Conservation (phyloP, 2,113 vertebrate species). For the Trichechus manatus region DNA sequence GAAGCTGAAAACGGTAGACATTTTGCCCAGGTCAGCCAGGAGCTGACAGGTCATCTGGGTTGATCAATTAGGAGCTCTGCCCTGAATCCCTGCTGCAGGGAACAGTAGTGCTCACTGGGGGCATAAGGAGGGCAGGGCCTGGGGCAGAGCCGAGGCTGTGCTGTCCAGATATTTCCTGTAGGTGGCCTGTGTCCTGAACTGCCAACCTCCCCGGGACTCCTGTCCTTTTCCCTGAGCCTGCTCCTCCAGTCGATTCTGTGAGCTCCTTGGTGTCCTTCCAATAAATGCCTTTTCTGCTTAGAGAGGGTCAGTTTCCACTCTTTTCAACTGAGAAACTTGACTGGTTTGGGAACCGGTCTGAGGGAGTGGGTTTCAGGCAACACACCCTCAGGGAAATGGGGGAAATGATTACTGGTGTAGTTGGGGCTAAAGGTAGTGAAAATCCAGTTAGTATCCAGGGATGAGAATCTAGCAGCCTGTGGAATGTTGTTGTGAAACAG, state of each 20-base stretch:
- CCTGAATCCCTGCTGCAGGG: not conserved
- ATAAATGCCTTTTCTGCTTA: constrained; percentile 32
- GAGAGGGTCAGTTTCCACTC: not conserved
- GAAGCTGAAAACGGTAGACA: not conserved
- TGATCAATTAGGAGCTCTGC: not conserved
- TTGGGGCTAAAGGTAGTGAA: not conserved
- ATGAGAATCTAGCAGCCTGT: not conserved
- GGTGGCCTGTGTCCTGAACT: not conserved
- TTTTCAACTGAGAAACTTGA: constrained; percentile 25
- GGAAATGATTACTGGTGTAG: not conserved
- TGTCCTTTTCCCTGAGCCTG: not conserved
- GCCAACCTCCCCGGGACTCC: not conserved
- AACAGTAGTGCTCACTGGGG: accelerated
- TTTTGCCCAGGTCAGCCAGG: not conserved
- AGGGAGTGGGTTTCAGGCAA: not conserved
- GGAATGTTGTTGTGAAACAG: constrained; percentile 46
- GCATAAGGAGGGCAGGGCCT: accelerated
- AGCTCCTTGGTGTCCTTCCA: constrained; percentile 36
- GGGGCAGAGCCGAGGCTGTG: not conserved
- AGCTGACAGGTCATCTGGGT: not conserved
- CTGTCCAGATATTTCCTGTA: not conserved
- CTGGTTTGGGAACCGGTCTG: not conserved
- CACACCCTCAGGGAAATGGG: not conserved
- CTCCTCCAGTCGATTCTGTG: not conserved
- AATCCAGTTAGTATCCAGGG: constrained; percentile 15